Evolutionary conservation across 1,140 invertebrate genomes (phyloP), one percentile per base, ranked within the genome.

Genomic region (Aphidius ervi): DNA sequence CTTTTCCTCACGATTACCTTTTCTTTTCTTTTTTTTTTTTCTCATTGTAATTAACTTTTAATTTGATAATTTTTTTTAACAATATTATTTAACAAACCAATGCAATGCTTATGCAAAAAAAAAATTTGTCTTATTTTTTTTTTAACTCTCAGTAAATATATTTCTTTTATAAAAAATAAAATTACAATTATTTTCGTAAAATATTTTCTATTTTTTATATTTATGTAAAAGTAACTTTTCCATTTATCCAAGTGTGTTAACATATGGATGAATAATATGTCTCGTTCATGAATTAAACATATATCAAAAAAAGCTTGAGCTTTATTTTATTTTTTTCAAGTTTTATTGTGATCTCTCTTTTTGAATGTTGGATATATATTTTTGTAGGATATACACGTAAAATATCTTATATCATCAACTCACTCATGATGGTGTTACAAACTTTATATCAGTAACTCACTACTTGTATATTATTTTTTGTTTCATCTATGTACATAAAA

Each of bases 251-350:
- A 31, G 23, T 31, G 23, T 62, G 63, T 68, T 63, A 53, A 59
- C 56, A 66, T 67, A 70, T 68, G 69, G 74, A 73, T 74, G 73
- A 74, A 66, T 74, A 70, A 75, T 75, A 54, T 37, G 23, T 31
- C 70, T 65, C 60, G 49, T 52, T 59, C 64, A 74, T 75, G 72
- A 74, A 74, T 74, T 73, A 75, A 72, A 72, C 71, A 75, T 75
- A 61, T 31, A 31, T 43, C 57, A 65, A 62, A 67, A 67, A 66
- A 69, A 65, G 70, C 64, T 20, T 8, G 16, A 46, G 23, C 7
- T 23, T 46, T 56, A 61, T 23, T 42, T 39, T 54, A n/a, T 42
- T 54, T 43, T 43, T 31, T 31, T 31, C 4, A 31, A 4, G 2
- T 31, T 31, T 31, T 31, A 31, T 31, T 31, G 23, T 31, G 23